phyloP scores from a whole-genome alignment of 2,797 vertebrate genomes.

The Gobio occitaniae region DNA sequence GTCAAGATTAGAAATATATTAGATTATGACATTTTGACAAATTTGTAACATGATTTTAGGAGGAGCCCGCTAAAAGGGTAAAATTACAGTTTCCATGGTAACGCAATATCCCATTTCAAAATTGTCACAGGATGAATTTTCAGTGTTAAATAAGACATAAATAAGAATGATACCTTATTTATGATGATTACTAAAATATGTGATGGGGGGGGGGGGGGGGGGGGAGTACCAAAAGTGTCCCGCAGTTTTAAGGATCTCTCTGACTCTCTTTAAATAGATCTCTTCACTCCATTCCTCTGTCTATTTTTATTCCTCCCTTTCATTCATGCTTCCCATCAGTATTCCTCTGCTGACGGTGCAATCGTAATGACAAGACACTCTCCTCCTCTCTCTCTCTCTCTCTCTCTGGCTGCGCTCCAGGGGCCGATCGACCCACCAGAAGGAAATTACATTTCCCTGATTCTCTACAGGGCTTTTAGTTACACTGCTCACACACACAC shows the following conservation, averaged over 20 bases:
- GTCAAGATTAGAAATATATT: background rate
- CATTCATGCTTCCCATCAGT: constrained; percentile 64
- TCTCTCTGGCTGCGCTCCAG: constrained; percentile 71
- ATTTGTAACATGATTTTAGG: background rate
- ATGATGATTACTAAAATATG: too few relatives aligned
- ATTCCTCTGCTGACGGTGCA: constrained; percentile 66
- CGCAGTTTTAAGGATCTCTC: too few relatives aligned
- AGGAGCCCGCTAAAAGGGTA: background rate
- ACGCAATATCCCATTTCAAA: too few relatives aligned
- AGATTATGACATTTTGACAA: background rate
- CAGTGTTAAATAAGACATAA: too few relatives aligned
- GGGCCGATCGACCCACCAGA: constrained; percentile 69
- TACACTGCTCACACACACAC: constrained; percentile 67
- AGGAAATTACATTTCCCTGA: constrained; percentile 77
- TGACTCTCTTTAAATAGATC: background rate
- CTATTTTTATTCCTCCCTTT: constrained; percentile 14
- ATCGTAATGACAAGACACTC: constrained; percentile 62
- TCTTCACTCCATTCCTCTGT: background rate
- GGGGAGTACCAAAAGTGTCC: too few relatives aligned
- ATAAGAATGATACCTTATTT: too few relatives aligned
- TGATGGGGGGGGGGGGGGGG: too few relatives aligned
- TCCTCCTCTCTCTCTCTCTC: constrained; percentile 11
- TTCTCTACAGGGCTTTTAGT: constrained; percentile 78
- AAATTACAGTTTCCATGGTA: too few relatives aligned
- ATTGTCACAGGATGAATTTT: too few relatives aligned